A percentile compares a stretch with the other conserved stretches of the same genome.
phyloP scores from a whole-genome alignment of 1,140 invertebrate species.

The Asbolus verrucosus region DNA sequence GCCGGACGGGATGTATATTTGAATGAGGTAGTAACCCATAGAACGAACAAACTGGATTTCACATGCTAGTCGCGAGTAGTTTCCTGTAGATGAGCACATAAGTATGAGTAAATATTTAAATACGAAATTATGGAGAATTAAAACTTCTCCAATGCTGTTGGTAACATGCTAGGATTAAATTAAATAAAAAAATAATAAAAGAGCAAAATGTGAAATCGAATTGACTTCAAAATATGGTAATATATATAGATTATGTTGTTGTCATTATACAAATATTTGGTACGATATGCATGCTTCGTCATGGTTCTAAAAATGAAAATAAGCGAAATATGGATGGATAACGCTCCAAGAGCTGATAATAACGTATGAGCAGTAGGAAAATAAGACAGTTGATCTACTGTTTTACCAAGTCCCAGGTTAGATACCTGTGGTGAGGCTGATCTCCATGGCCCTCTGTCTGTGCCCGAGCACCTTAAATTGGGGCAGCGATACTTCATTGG shows the following conservation, averaged over 20 bases:
- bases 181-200: not conserved
- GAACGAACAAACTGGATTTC: conserved; percentile 98
- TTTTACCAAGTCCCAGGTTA: conserved; percentile 60
- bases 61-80: conserved; percentile 97
- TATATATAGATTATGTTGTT: no score
- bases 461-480: conserved; percentile 95
- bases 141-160: not conserved
- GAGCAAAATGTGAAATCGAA: no score
- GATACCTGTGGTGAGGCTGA: conserved; percentile 92
- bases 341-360: not conserved
- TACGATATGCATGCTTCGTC: not conserved
- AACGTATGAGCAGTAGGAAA: conserved; percentile 4
- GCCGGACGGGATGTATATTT: conserved; percentile 98
- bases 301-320: conserved; percentile 4
- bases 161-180: conserved; percentile 6
- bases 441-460: conserved; percentile 90
- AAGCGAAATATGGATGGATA: not conserved
- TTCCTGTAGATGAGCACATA: conserved; percentile 74
- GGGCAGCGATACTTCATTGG: conserved; percentile 92
- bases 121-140: no score
- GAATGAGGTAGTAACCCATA: conserved; percentile 99
- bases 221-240: no score
- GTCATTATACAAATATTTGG: not conserved
- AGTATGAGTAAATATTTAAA: conserved; percentile 4
- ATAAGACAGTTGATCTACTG: conserved; percentile 12